These are phyloP conservation scores for Ammodytes marinus DNA, from an alignment of 2,113 vertebrate species.

Conservation along the genomic window DNA sequence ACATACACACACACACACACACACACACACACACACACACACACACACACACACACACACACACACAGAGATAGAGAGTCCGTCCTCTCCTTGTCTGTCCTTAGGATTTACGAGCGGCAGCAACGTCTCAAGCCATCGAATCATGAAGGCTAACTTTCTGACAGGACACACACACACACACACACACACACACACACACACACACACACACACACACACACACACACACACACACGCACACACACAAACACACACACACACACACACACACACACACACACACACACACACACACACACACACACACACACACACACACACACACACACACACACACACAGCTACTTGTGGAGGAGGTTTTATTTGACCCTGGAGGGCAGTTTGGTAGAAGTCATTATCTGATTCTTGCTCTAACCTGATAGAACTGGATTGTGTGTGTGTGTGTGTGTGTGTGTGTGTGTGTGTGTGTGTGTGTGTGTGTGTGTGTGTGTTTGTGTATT, in stretches of 20 bases:
- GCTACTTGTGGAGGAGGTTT: conserved; percentile 60
- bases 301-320: conserved; percentile 10
- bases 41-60: conserved; percentile 30
- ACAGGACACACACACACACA: conserved; percentile 23
- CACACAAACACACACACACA: no score
- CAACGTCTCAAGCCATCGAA: conserved; percentile 47
- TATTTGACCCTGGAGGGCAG: conserved; percentile 62
- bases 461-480: conserved; percentile 19
- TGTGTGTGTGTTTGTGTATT: conserved; percentile 27
- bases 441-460: conserved; percentile 24
- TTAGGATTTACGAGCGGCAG: conserved; percentile 55
- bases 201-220: conserved; percentile 21
- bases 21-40: conserved; percentile 22
- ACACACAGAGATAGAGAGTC: conserved; percentile 18
- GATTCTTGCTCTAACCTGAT: conserved; percentile 66
- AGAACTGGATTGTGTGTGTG: conserved; percentile 43
- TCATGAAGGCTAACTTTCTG: conserved; percentile 57
- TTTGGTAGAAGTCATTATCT: conserved; percentile 75
- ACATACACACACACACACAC: conserved; percentile 23
- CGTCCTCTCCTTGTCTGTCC: conserved; percentile 33
- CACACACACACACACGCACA: neutral
- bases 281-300: neutral
- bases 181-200: conserved; percentile 20
- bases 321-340: conserved; percentile 1
- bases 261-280: neutral